Base-by-base conservation (phyloP, 2,113 vertebrate species). In the Scomber japonicus region DNA sequence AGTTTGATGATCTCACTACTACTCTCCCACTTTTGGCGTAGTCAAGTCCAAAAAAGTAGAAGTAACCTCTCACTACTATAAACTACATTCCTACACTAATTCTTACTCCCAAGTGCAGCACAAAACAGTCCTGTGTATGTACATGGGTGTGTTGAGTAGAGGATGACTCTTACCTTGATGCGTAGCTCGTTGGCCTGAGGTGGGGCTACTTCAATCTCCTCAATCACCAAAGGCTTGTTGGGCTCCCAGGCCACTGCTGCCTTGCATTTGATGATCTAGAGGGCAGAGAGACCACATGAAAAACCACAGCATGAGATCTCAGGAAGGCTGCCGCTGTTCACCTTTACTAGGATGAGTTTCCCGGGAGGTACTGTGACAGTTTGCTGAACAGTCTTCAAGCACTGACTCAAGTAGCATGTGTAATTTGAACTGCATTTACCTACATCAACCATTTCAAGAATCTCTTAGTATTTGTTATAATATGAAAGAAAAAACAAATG, bases 261-360 rank as follows among this genome's bases (percentile, higher is more conserved):
- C 87, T 92, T 96, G 82, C 96, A 97, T 78, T 94, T 97, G 86
- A 97, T 98, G 64, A 97, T 95, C 96, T 98, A 56, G 17, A 82
- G 64, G 51, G 9, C 0, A 53, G 15, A 21, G 4, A 48, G n/a
- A 53, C n/a, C 27, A 19, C 15, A 14, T 40, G 35, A 40, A n/a
- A 45, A 44, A n/a, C 53, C 9, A 2, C 54, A 11, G 17, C 2
- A 10, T 14, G 17, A 49, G 49, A 59, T 19, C 9, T 40, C 35
- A 51, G 35, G 35, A 40, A 40, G 35, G 17, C 57, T 21, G 44
- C 57, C 21, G 44, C 69, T 11, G 3, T 24, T 11, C 9, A 70
- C 56, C 11, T 64, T n/a, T 4, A 55, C 46, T 4, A 44, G 11
- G 4, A 54, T 46, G 6, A 44, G 16, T 15, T 19, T 59, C 11